Evolutionary conservation across 2,113 vertebrate species (phyloP).

Genomic region (Mionectes macconnelli): DNA sequence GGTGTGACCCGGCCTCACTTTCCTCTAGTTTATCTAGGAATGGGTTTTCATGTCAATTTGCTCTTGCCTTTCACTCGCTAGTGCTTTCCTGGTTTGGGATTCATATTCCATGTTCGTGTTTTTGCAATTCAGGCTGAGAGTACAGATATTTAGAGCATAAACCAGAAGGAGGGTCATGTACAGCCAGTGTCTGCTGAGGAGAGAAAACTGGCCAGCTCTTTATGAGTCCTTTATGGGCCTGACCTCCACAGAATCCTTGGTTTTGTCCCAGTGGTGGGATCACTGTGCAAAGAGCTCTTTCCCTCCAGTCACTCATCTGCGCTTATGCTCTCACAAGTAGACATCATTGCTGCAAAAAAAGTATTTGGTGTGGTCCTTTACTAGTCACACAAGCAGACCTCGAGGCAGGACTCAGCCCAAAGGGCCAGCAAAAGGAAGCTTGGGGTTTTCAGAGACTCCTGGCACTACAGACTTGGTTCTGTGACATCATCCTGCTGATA

Average conservation of each 20-base stretch:
- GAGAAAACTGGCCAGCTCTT: background rate
- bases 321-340: background rate
- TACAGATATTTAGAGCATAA: accelerated
- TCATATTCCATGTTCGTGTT: accelerated
- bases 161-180: background rate
- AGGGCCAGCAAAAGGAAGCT: background rate
- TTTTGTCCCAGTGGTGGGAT: background rate
- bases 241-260: background rate
- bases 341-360: background rate
- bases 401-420: background rate
- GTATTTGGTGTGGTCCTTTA: background rate
- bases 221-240: background rate
- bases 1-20: background rate
- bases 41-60: background rate
- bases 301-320: accelerated
- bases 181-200: background rate
- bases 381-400: background rate
- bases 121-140: background rate
- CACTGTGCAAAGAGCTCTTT: background rate
- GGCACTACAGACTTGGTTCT: background rate
- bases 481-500: background rate
- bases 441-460: background rate
- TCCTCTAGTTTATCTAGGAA: background rate
- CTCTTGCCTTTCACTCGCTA: background rate
- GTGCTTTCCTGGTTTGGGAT: background rate